A percentile compares a stretch with the other conserved stretches of the same genome.
phyloP scores from a whole-genome alignment of 2,797 vertebrate species.

The Eulemur coronatus region DNA sequence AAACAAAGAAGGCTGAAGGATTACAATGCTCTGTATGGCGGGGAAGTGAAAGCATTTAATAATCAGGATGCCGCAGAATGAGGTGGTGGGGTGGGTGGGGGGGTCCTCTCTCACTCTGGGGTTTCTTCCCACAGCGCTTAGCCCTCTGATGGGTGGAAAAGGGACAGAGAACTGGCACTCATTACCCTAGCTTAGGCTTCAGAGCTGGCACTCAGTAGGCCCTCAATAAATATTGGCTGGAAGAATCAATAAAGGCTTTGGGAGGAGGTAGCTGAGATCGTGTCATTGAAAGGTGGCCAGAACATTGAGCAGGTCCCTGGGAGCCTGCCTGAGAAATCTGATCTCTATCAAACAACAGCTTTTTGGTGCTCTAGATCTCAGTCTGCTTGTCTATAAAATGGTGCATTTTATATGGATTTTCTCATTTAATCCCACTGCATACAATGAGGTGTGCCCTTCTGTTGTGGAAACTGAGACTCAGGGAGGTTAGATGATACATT shows the following conservation, averaged over 20 bases:
- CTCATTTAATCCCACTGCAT: not conserved
- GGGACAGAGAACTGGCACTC: not conserved
- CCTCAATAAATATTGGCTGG: not conserved
- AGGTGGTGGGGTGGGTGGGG: not conserved
- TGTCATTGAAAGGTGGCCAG: not conserved
- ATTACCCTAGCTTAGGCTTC: not conserved
- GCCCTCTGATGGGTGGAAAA: not conserved
- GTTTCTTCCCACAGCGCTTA: not conserved
- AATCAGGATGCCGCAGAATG: not conserved
- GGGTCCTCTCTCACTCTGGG: not conserved
- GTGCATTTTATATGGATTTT: not conserved
- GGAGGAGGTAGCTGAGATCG: not conserved
- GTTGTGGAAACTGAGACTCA: not conserved
- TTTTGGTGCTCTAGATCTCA: not conserved
- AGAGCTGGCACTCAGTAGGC: not conserved
- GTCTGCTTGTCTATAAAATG: conserved; percentile 25
- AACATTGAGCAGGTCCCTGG: not conserved
- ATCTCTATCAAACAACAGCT: not conserved
- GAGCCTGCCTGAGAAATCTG: not conserved
- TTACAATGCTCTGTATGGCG: not conserved
- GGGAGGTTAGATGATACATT: not conserved
- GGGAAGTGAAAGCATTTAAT: not conserved
- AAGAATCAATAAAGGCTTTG: not conserved
- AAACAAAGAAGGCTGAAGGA: conserved; percentile 26
- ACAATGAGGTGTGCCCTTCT: not conserved